phyloP scores from a whole-genome alignment of 2,888 invertebrate species.

The Corbicula japonica region DNA sequence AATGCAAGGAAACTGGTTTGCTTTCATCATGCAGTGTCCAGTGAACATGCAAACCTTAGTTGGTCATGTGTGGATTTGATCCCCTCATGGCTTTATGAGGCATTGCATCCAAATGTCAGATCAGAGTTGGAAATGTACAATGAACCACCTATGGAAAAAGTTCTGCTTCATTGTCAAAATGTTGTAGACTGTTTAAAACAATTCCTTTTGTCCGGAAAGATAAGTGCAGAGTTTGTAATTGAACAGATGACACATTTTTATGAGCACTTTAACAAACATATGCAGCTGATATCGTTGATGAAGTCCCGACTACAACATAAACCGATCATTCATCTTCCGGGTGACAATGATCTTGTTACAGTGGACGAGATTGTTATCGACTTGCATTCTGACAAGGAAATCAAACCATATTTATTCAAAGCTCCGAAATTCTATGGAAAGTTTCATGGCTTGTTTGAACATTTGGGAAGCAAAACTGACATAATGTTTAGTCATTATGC shows the following conservation, averaged over 20 bases:
- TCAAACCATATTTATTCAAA: slow-evolving; percentile 52
- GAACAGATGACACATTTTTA: no score
- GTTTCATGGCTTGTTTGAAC: slow-evolving; percentile 48
- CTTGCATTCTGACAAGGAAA: slow-evolving; percentile 24
- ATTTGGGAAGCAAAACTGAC: slow-evolving; percentile 34
- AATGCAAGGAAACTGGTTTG: neutral
- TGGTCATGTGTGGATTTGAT: slow-evolving; percentile 57
- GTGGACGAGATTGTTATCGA: slow-evolving; percentile 30
- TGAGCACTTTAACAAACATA: no score
- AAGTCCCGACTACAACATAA: no score
- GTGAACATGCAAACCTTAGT: neutral
- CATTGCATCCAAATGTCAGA: no score
- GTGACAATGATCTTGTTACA: slow-evolving; percentile 7
- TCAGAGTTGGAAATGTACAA: slow-evolving; percentile 32
- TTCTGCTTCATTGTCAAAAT: slow-evolving; percentile 56
- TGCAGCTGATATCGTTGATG: no score
- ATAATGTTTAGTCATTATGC: slow-evolving; percentile 16
- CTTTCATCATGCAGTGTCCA: slow-evolving; percentile 18
- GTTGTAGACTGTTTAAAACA: slow-evolving; percentile 36
- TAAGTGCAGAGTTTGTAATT: no score
- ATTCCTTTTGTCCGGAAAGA: no score
- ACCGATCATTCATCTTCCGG: no score
- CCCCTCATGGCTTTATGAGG: slow-evolving; percentile 5
- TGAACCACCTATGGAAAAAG: slow-evolving; percentile 32
- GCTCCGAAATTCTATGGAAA: slow-evolving; percentile 41